phyloP scores from a whole-genome alignment of 2,888 invertebrate species.

The Polyommatus icarus region DNA sequence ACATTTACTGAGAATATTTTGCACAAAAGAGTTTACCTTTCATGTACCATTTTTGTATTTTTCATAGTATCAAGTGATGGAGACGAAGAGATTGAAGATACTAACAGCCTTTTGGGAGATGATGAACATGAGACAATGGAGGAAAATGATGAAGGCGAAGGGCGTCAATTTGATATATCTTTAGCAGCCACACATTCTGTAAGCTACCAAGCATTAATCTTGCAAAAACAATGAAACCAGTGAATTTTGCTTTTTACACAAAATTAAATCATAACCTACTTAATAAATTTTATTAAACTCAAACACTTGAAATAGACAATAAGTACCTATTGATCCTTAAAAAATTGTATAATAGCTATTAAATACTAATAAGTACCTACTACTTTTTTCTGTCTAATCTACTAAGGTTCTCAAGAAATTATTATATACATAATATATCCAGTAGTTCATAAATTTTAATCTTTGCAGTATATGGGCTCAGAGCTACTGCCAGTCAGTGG shows the following conservation, averaged over 20 bases:
- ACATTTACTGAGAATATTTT: not conserved
- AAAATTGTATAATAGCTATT: no score
- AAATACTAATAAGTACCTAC: no score
- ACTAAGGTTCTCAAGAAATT: no score
- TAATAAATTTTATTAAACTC: not conserved
- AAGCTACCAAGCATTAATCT: conserved; percentile 35
- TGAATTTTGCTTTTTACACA: not conserved
- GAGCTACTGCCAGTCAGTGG: conserved; percentile 56
- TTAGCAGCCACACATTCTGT: conserved; percentile 70
- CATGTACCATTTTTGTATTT: not conserved
- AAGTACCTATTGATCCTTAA: no score
- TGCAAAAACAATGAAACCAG: not conserved
- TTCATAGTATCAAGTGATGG: conserved; percentile 29
- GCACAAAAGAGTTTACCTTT: not conserved
- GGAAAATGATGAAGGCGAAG: conserved; percentile 46
- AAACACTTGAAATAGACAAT: no score
- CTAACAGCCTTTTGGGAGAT: conserved; percentile 14
- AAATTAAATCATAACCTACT: no score
- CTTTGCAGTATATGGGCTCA: conserved; percentile 64
- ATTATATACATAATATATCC: no score
- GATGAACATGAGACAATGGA: conserved; percentile 37
- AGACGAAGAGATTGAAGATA: conserved; percentile 31
- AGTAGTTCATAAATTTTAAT: not conserved
- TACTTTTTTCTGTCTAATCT: no score
- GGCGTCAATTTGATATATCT: conserved; percentile 62